phyloP scores from a whole-genome alignment of 2,888 invertebrate species.

The Oligia strigilis region DNA sequence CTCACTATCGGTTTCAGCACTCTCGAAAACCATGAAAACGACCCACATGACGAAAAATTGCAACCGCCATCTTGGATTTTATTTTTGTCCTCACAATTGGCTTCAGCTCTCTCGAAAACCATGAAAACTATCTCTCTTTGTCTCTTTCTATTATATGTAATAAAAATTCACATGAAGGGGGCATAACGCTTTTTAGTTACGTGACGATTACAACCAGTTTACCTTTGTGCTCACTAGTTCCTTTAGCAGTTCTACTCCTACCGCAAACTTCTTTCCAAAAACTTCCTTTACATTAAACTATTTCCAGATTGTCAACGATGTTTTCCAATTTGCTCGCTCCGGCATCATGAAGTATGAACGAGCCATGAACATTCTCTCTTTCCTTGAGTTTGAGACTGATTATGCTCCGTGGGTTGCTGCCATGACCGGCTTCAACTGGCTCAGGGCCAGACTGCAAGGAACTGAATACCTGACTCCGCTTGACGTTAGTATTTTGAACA shows the following conservation, averaged over 20 bases:
- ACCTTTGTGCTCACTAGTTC: too few relatives aligned
- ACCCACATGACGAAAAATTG: neutral
- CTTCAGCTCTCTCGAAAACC: neutral
- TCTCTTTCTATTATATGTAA: neutral
- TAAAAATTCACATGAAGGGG: neutral
- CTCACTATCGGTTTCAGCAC: neutral
- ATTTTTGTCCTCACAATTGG: neutral
- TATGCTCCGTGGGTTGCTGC: slow-evolving; percentile 96
- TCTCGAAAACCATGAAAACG: neutral
- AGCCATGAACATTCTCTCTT: slow-evolving; percentile 92
- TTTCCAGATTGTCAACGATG: slow-evolving; percentile 93
- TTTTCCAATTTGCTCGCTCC: slow-evolving; percentile 93
- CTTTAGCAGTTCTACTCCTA: too few relatives aligned
- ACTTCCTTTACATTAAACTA: neutral
- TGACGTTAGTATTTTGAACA: slow-evolving; percentile 71
- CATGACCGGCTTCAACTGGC: slow-evolving; percentile 88
- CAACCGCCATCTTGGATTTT: too few relatives aligned
- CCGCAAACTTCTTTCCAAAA: neutral
- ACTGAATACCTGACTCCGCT: slow-evolving; percentile 68
- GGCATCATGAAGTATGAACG: slow-evolving; percentile 90
- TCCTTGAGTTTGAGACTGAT: slow-evolving; percentile 92
- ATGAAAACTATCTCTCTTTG: neutral
- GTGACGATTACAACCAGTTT: too few relatives aligned
- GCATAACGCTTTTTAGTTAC: neutral
- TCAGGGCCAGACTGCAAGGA: slow-evolving; percentile 82